Evolutionary conservation across 2,797 vertebrate genomes (phyloP).

Genomic region (Sibirionetta formosa): DNA sequence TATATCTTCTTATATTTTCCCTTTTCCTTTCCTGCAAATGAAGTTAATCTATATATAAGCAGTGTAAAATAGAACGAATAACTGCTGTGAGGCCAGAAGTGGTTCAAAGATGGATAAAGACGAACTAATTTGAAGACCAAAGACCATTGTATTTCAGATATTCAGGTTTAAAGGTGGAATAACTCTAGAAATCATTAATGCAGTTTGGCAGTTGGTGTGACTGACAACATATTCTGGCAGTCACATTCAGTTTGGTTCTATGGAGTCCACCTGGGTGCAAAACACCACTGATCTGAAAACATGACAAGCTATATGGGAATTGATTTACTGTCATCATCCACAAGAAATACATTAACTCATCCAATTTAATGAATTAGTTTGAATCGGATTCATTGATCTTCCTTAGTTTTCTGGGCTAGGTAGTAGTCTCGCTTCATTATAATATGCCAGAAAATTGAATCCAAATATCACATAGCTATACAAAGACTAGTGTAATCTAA

Average conservation of each 20-base stretch:
- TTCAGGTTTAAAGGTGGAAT: neutral
- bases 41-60: constrained; percentile 39
- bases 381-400: constrained; percentile 8
- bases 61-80: constrained; percentile 22
- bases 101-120: constrained; percentile 42
- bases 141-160: constrained; percentile 4
- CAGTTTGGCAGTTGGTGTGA: neutral
- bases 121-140: constrained; percentile 30
- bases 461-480: neutral
- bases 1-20: constrained; percentile 9
- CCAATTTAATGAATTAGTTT: neutral
- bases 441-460: neutral
- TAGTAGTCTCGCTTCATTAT: neutral
- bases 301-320: neutral
- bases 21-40: constrained; percentile 35
- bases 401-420: neutral
- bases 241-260: neutral
- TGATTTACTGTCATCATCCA: neutral
- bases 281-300: neutral
- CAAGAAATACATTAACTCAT: constrained; percentile 2
- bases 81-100: constrained; percentile 16
- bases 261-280: fast-evolving
- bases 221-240: neutral
- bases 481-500: neutral
- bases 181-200: neutral